phyloP scores from a whole-genome alignment of 2,888 invertebrate species.

The Diaprepes abbreviatus region DNA sequence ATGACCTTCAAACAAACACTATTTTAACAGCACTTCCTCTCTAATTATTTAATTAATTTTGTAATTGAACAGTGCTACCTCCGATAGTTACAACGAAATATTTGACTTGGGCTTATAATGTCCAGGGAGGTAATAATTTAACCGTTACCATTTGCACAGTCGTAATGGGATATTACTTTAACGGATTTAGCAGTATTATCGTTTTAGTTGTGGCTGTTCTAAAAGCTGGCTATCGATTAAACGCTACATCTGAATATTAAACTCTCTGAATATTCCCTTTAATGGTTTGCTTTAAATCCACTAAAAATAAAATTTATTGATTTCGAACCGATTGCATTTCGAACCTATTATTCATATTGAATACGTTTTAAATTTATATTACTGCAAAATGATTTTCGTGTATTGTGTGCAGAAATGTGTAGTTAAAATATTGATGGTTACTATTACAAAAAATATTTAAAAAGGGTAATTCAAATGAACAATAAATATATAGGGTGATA shows the following conservation, averaged over 20 bases:
- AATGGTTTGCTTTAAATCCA: slow-evolving; percentile 27
- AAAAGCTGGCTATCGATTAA: slow-evolving; percentile 15
- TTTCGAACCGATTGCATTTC: slow-evolving; percentile 19
- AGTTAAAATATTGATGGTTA: background rate
- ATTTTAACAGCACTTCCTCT: too few species aligned
- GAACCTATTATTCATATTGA: slow-evolving; percentile 18
- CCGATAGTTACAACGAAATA: background rate
- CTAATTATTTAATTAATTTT: too few species aligned
- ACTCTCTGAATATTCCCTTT: slow-evolving; percentile 17
- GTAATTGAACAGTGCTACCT: background rate
- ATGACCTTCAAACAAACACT: too few species aligned
- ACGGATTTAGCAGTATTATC: slow-evolving; percentile 19
- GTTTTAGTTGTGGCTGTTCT: slow-evolving; percentile 9
- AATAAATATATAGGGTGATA: too few species aligned
- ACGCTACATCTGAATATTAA: slow-evolving; percentile 17
- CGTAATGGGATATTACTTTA: slow-evolving; percentile 24
- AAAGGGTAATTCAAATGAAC: too few species aligned
- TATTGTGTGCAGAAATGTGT: slow-evolving; percentile 1
- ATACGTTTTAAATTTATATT: slow-evolving; percentile 20
- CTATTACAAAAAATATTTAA: too few species aligned
- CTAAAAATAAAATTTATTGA: slow-evolving; percentile 32
- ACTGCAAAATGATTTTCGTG: slow-evolving; percentile 10
- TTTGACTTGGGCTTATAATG: slow-evolving; percentile 3
- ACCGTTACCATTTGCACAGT: slow-evolving; percentile 14
- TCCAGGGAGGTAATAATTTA: slow-evolving; percentile 16